Percentiles rank a stretch among this genome's conserved stretches.
Conservation (phyloP, 92 coral and sea anemone species). For the Parazoanthus swiftii region DNA sequence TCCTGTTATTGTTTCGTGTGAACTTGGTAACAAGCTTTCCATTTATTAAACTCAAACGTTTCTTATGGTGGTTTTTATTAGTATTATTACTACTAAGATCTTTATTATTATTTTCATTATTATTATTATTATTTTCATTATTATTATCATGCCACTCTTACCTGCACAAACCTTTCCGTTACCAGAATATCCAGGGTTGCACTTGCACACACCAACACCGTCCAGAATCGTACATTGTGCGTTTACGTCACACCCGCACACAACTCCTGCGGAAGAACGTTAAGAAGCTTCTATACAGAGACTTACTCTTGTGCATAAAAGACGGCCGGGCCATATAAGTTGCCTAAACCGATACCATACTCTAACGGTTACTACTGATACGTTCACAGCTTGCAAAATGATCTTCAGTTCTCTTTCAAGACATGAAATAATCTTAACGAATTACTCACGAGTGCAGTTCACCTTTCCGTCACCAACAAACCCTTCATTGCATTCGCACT, state of each 20-base stretch:
- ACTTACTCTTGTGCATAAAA: neutral
- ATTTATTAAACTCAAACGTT: neutral
- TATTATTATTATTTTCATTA: neutral
- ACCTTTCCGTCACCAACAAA: constrained; percentile 39
- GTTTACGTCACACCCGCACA: constrained; percentile 28
- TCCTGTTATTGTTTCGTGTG: too few relatives aligned
- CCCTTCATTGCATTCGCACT: constrained; percentile 40
- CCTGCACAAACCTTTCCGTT: constrained; percentile 31
- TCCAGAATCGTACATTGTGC: constrained; percentile 19
- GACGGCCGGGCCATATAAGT: too few relatives aligned
- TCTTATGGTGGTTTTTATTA: neutral
- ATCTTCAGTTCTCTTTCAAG: neutral
- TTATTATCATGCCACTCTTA: neutral
- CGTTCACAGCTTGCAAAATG: neutral
- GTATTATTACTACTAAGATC: too few relatives aligned
- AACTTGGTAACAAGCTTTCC: neutral
- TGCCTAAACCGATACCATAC: too few relatives aligned
- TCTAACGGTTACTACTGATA: neutral
- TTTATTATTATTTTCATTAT: neutral
- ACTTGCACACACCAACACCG: constrained; percentile 12
- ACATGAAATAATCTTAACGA: neutral
- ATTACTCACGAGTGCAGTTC: constrained; percentile 46
- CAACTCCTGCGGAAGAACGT: neutral
- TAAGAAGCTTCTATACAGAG: neutral
- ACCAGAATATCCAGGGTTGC: constrained; percentile 22